Conservation (phyloP, 2,888 invertebrate genomes). For the Norana najaformis region DNA sequence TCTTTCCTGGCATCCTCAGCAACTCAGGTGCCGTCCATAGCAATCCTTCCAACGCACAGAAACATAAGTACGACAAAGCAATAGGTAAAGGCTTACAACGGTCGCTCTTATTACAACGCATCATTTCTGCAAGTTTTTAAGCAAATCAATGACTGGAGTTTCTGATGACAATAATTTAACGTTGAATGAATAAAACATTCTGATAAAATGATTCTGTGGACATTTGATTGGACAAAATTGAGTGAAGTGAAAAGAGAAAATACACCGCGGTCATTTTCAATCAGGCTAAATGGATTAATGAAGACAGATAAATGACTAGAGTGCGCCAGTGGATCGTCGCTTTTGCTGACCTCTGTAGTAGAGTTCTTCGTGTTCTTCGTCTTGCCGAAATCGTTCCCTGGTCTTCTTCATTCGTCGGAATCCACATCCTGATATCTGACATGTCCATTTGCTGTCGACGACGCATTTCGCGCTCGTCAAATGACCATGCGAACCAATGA, state of each 20-base stretch:
- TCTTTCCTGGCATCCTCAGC: conserved; percentile 65
- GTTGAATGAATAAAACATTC: too few relatives aligned
- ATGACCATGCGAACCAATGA: conserved; percentile 32
- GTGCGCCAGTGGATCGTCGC: too few relatives aligned
- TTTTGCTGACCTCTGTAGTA: not conserved
- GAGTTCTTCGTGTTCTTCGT: not conserved
- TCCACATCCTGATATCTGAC: conserved; percentile 31
- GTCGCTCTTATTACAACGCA: not conserved
- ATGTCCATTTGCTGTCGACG: conserved; percentile 28
- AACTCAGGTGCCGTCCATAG: conserved; percentile 87
- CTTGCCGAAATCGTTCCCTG: not conserved
- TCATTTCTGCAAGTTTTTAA: not conserved
- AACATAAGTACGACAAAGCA: too few relatives aligned
- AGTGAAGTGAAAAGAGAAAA: too few relatives aligned
- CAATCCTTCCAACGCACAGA: conserved; percentile 58
- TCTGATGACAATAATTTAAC: not conserved
- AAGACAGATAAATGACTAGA: too few relatives aligned
- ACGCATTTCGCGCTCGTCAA: conserved; percentile 6
- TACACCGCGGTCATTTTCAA: too few relatives aligned
- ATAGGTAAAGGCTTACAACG: not conserved
- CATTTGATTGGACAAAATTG: too few relatives aligned
- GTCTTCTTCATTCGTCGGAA: not conserved
- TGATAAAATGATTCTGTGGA: too few relatives aligned
- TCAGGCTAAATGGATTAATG: too few relatives aligned
- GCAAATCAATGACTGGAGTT: too few relatives aligned